phyloP scores from a whole-genome alignment of 1,140 invertebrate genomes.

The Bombus impatiens region DNA sequence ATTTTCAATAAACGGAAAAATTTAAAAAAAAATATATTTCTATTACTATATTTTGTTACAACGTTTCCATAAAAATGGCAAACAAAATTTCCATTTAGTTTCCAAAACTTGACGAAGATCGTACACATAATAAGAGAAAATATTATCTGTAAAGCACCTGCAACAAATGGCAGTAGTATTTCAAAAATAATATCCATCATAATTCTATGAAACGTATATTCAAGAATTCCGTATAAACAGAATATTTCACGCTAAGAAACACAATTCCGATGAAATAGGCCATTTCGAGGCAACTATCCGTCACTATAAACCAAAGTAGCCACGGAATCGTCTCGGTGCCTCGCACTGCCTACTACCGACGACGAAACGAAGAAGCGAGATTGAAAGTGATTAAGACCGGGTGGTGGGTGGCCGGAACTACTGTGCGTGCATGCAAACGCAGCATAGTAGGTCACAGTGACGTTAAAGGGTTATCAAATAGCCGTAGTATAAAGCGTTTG shows the following conservation, averaged over 20 bases:
- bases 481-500: conserved; percentile 60
- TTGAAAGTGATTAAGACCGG: conserved; percentile 70
- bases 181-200: too few relatives aligned
- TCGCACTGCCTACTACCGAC: conserved; percentile 56
- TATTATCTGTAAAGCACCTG: too few relatives aligned
- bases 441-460: conserved; percentile 72
- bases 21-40: too few relatives aligned
- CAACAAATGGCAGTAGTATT: too few relatives aligned
- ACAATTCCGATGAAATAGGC: not conserved
- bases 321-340: conserved; percentile 55
- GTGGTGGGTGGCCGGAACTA: conserved; percentile 39
- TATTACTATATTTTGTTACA: too few relatives aligned
- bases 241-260: not conserved
- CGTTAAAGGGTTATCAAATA: conserved; percentile 72
- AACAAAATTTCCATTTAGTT: too few relatives aligned
- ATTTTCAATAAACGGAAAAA: too few relatives aligned
- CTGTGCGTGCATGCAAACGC: conserved; percentile 71
- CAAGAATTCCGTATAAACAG: not conserved
- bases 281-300: not conserved
- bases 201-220: too few relatives aligned
- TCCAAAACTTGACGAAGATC: too few relatives aligned
- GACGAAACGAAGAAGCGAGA: conserved; percentile 57
- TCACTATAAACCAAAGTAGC: conserved; percentile 31
- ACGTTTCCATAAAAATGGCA: too few relatives aligned
- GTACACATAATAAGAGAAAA: too few relatives aligned